Base-by-base conservation (phyloP, 1,140 invertebrate genomes). In the Acromyrmex echinatior region DNA sequence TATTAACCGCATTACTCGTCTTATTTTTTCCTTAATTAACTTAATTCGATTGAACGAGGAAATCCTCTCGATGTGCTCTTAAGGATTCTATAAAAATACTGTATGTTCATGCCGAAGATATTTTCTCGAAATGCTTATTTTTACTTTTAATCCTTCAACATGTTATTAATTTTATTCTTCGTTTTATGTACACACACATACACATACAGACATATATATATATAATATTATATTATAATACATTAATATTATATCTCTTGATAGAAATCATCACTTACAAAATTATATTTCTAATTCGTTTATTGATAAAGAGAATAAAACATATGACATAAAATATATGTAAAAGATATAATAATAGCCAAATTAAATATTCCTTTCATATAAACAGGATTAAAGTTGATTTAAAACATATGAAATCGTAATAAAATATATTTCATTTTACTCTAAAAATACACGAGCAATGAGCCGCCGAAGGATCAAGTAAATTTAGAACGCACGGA, bases 1-100 rank as follows among this genome's bases (percentile, higher is more conserved):
- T n/a, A 70, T 81, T 74, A 74, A 88, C 9, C 70, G 81, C 62
- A 12, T 88, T 73, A 58, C 56, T 73, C 21, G 51, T 76, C 53
- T 73, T 71, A 58, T 49, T 78, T 51, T 70, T 60, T 62, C 66
- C 74, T 88, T 89, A 87, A 89, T 89, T 89, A 89, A 87, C 58
- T 60, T 70, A 70, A 70, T 70, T 88, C 60, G 86, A 71, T 84
- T 88, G 60, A 63, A 80, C 56, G 66, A 51, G 6, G 58, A 73
- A 35, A 58, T 25, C 25, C 25, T 3, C 21, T 5, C 39, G 68
- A 62, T 21, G 6, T 68, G 28, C 53, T 39, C 51, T 60, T 45
- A 31, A 81, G 45, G 25, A 62, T 31, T 28, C 18, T 14, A 39
- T n/a, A 25, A 39, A 76, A 60, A 71, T 60, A 31, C 4, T 12